phyloP scores from a whole-genome alignment of 2,888 invertebrate genomes.

The Limnephilus rhombicus region DNA sequence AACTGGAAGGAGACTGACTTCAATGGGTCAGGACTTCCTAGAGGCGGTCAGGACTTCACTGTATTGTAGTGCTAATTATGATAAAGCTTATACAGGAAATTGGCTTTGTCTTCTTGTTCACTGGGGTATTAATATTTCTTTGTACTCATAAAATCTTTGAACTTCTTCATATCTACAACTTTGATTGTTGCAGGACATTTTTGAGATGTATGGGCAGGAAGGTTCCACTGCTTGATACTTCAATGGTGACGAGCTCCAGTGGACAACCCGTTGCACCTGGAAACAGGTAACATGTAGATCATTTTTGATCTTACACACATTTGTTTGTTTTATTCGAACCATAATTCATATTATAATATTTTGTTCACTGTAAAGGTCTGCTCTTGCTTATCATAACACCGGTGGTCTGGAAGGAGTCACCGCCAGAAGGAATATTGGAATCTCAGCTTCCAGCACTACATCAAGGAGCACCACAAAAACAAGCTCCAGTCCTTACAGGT shows the following conservation, averaged over 20 bases:
- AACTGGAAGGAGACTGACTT: too few relatives aligned
- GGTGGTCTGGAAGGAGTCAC: slow-evolving; percentile 78
- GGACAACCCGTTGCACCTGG: slow-evolving; percentile 85
- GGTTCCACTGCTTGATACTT: slow-evolving; percentile 87
- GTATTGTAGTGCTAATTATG: too few relatives aligned
- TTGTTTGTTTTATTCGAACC: background rate
- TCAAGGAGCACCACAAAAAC: slow-evolving; percentile 96
- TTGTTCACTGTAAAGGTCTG: slow-evolving; percentile 78
- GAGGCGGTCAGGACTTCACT: too few relatives aligned
- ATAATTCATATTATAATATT: background rate
- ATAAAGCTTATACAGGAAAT: too few relatives aligned
- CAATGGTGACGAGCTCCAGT: slow-evolving; percentile 85
- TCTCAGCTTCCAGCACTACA: slow-evolving; percentile 96
- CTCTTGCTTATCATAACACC: slow-evolving; percentile 87
- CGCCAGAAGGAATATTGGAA: slow-evolving; percentile 88
- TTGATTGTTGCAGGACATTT: slow-evolving; percentile 77
- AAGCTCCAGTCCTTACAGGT: slow-evolving; percentile 94
- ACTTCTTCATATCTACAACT: background rate
- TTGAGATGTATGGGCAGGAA: slow-evolving; percentile 89
- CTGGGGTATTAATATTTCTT: background rate
- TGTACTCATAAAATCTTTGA: background rate
- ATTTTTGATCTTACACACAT: slow-evolving; percentile 34
- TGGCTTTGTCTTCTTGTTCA: background rate
- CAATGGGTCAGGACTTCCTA: too few relatives aligned
- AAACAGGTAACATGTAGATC: slow-evolving; percentile 71